Evolutionary conservation across 2,888 invertebrate genomes (phyloP).

Genomic region (Netelia inedita): DNA sequence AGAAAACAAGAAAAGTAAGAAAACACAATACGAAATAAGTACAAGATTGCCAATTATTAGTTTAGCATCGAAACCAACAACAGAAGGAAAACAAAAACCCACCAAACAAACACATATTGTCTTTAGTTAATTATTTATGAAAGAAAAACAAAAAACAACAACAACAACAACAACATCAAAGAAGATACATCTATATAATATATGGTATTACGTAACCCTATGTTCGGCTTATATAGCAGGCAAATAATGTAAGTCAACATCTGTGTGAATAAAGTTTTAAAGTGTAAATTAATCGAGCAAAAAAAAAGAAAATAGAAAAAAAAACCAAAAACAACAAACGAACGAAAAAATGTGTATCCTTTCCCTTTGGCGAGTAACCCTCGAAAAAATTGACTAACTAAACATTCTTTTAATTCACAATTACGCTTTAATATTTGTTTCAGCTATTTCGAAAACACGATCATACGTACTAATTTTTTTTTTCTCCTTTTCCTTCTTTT

Average conservation of each 20-base stretch:
- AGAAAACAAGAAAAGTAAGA: slow-evolving; percentile 66
- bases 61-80: slow-evolving; percentile 73
- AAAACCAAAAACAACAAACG: not conserved
- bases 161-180: slow-evolving; percentile 18
- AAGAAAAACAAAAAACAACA: slow-evolving; percentile 23
- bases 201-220: slow-evolving; percentile 82
- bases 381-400: slow-evolving; percentile 16
- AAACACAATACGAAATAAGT: slow-evolving; percentile 78
- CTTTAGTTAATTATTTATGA: slow-evolving; percentile 76
- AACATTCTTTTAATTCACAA: not conserved
- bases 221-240: slow-evolving; percentile 83
- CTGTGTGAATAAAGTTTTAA: slow-evolving; percentile 85
- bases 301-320: not conserved
- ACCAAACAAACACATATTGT: slow-evolving; percentile 73
- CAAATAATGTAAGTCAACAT: slow-evolving; percentile 84
- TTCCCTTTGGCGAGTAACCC: slow-evolving; percentile 66
- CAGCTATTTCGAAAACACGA: slow-evolving; percentile 60
- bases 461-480: slow-evolving; percentile 58
- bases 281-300: slow-evolving; percentile 77
- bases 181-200: slow-evolving; percentile 77
- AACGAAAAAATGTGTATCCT: slow-evolving; percentile 72
- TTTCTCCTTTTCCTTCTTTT: slow-evolving; percentile 20
- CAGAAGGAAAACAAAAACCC: no score
- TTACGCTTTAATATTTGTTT: slow-evolving; percentile 45
- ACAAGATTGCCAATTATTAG: slow-evolving; percentile 84